These are phyloP conservation scores for Nothobranchius kuhntae DNA, from an alignment of 2,113 vertebrate genomes.

Conservation along the genomic window DNA sequence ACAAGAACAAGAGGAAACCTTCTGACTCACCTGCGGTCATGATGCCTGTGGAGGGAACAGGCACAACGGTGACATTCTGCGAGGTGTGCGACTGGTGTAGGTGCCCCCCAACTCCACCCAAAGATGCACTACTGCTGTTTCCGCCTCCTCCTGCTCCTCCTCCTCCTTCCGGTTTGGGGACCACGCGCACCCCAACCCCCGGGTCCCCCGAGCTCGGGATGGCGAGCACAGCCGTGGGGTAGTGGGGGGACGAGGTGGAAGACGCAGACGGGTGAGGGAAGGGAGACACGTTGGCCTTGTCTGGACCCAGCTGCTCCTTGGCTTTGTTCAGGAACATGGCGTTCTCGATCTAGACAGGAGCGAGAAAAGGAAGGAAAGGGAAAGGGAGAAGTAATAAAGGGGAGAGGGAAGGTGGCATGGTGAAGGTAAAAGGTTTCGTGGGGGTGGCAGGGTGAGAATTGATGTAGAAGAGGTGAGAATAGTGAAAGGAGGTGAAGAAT, in stretches of 20 bases:
- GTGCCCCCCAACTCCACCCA: conserved; percentile 82
- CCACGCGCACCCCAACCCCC: conserved; percentile 73
- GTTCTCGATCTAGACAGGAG: conserved; percentile 88
- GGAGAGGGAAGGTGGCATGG: conserved; percentile 11
- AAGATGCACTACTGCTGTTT: conserved; percentile 63
- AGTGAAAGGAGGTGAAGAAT: background rate
- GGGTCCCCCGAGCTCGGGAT: conserved; percentile 86
- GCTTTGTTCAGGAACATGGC: conserved; percentile 99
- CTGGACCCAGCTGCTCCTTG: conserved; percentile 92
- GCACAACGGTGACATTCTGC: conserved; percentile 96
- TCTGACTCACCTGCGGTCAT: conserved; percentile 89
- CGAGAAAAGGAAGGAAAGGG: conserved; percentile 21
- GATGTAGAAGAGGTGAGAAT: background rate
- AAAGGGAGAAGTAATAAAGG: conserved; percentile 23
- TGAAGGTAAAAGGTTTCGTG: conserved; percentile 7
- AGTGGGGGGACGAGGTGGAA: conserved; percentile 67
- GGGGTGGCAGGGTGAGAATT: background rate
- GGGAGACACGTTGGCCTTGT: conserved; percentile 79
- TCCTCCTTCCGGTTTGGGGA: conserved; percentile 82
- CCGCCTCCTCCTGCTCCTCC: conserved; percentile 69
- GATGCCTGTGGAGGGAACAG: conserved; percentile 92
- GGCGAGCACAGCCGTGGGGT: conserved; percentile 78
- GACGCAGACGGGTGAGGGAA: conserved; percentile 69
- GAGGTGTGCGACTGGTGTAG: conserved; percentile 90
- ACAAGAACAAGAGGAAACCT: background rate